Base-by-base conservation (phyloP, 2,888 invertebrate genomes). In the Caenorhabditis wallacei region DNA sequence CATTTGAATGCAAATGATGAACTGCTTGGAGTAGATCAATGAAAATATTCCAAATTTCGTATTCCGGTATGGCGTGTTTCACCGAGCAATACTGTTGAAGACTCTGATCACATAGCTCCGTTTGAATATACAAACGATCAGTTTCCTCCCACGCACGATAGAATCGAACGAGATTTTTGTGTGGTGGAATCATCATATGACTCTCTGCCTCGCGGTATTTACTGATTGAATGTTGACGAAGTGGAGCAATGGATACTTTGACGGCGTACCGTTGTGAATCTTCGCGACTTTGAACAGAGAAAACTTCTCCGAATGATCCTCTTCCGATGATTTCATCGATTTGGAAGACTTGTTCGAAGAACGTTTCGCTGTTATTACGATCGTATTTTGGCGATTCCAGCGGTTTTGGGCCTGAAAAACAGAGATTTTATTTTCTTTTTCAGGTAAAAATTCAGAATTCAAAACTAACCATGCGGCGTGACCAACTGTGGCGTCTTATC, bases 291-390 rank as follows among this genome's bases (percentile, higher is more conserved):
- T 93, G 93, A 0, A 94, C 95, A 91, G 94, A 94, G 89, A 94
- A 95, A 0, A 95, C 95, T 90, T 95, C 94, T 10, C 95, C 95
- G 93, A 95, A 95, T 2, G 95, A 95, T 1, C 95, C 95, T 91
- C 94, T 94, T 1, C 95, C 95, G 48, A 95, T 93, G 88, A 94
- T 94, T 5, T 93, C 92, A 18, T 94, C 92, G 30, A 94, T 93
- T n/a, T 93, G 93, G 91, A 95, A 95, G 87, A 94, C 94, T 92
- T 95, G 95, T 66, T 95, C 94, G 90, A 95, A 94, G 90, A 95
- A 95, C 2, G 94, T 92, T 61, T 94, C 92, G 82, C 93, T 88
- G 46, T 87, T 91, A 43, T 87, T 87, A 22, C 89, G 91, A 87
- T 93, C 91, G 89, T 93, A 93, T 24, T 86, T 84, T 2, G 90